Evolutionary conservation across 1,140 invertebrate genomes (phyloP), one percentile per base, ranked within the genome.

Genomic region (Drosophila kanapiae): DNA sequence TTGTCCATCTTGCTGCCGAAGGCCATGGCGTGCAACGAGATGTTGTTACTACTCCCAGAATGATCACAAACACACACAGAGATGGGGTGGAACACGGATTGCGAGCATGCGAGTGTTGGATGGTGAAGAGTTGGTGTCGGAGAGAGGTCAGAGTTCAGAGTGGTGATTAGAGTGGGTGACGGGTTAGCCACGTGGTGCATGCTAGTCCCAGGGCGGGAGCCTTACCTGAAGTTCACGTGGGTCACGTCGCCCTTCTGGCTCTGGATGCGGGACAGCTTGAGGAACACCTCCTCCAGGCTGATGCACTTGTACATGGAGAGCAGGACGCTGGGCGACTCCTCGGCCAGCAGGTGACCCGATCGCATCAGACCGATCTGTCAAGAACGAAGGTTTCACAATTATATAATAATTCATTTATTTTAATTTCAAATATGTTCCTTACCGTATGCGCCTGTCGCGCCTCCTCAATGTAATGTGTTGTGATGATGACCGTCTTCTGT

Each of bases 391-490:
- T 54, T 54, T 0, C 16, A 38, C 2, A n/a, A 10, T 23, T 37
- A n/a, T 2, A 10, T 23, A 9, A n/a, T n/a, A 4, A 27, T 27
- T n/a, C 2, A 9, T 10, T n/a, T 38, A 9, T 10, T n/a, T 38
- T 3, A 13, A 16, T n/a, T 60, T 8, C 42, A 93, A n/a, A 4
- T 18, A 0, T 7, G 8, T 27, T 0, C 7, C 94, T 95, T 94
- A 98, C 97, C 90, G 95, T 96, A 92, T 97, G 95, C 40, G 97
- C 97, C 94, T 98, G 97, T 78, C 97, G 93, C 1, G 98, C 98
- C 93, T 99, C 98, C 93, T 98, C 97, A 71, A 98, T 98, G 83
- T 98, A 98, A 94, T 98, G 97, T 18, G 98, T 98, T 3, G 98
- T 98, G 77, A 98, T 97, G 76, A 99, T 98, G 68, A 99, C 96